These are phyloP conservation scores for Caenorhabditis elegans DNA, from an alignment of 1,140 invertebrate genomes.

Conservation along the genomic window WBcel235 BX284606.5:9885501-9886000, in stretches of 20 bases:
- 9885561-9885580: conserved; percentile 55
- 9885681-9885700: conserved; percentile 54
- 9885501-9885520: conserved; percentile 50
- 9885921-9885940: conserved; percentile 64
- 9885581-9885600: conserved; percentile 57
- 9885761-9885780: conserved; percentile 72
- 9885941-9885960: conserved; percentile 68
- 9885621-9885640: conserved; percentile 55
- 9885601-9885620: conserved; percentile 48
- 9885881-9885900: conserved; percentile 68
- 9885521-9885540: conserved; percentile 59
- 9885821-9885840: conserved; percentile 61
- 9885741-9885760: conserved; percentile 67
- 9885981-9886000: conserved; percentile 66
- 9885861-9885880: conserved; percentile 64
- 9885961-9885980: conserved; percentile 61
- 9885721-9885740: conserved; percentile 63
- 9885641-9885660: conserved; percentile 53
- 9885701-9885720: conserved; percentile 54
- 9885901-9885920: conserved; percentile 62
- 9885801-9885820: conserved; percentile 67
- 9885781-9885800: conserved; percentile 72
- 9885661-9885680: conserved; percentile 58
- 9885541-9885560: conserved; percentile 54
- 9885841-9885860: conserved; percentile 61